phyloP scores from a whole-genome alignment of 2,797 vertebrate genomes.

The Myioborus miniatus region DNA sequence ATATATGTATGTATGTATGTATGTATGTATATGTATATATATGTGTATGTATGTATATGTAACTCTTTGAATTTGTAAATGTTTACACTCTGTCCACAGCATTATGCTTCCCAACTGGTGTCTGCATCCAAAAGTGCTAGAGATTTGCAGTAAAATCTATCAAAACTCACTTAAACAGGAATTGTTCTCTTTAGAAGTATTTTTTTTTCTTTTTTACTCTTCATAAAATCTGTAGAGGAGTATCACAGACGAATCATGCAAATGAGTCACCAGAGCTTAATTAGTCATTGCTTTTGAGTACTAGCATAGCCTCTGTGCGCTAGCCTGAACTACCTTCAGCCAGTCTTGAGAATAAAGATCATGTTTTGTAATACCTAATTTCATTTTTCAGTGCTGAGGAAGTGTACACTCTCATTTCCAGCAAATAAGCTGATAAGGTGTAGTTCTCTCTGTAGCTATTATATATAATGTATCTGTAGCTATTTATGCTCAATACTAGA shows the following conservation, averaged over 20 bases:
- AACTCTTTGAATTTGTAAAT: background rate
- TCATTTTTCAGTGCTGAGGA: background rate
- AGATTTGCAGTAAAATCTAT: background rate
- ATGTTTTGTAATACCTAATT: background rate
- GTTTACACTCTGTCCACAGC: background rate
- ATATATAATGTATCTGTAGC: background rate
- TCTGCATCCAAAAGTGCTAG: background rate
- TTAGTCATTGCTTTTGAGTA: background rate
- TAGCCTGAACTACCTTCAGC: background rate
- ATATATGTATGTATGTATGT: background rate
- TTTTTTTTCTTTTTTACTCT: background rate
- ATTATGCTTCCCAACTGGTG: background rate
- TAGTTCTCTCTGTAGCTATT: background rate
- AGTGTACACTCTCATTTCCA: background rate
- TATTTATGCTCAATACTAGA: background rate
- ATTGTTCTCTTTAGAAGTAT: background rate
- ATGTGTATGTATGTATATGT: no score
- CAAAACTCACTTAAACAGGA: background rate
- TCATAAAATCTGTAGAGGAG: background rate
- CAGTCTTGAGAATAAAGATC: background rate
- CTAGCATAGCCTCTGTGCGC: background rate
- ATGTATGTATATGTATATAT: accelerated
- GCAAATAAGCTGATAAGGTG: background rate
- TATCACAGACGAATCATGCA: background rate
- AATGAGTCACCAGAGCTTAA: background rate